Percentiles rank a stretch among this genome's conserved stretches.
These are phyloP conservation scores for Sporophila hypoxantha DNA, from an alignment of 2,113 vertebrate genomes.

Conservation along the genomic window DNA sequence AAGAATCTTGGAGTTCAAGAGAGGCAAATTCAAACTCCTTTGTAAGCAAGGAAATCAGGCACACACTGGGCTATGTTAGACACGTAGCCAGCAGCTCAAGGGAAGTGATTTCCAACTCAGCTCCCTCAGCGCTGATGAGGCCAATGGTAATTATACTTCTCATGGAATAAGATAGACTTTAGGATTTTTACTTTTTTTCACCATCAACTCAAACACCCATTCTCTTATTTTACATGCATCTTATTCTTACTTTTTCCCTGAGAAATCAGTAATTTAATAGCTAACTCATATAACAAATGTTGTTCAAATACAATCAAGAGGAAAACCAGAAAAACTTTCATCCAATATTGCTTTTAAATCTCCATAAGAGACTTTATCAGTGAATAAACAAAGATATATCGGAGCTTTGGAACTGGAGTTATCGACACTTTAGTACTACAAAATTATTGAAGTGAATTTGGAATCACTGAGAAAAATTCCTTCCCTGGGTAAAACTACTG, in stretches of 20 bases:
- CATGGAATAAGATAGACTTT: not conserved
- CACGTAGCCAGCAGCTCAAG: not conserved
- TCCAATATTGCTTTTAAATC: not conserved
- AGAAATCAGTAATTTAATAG: not conserved
- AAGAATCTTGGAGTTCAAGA: not conserved
- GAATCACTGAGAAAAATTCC: not conserved
- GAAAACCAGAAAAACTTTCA: not conserved
- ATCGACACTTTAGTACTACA: not conserved
- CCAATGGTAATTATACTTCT: not conserved
- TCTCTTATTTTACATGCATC: not conserved
- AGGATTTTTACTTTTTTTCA: not conserved
- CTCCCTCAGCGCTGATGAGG: not conserved
- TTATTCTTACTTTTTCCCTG: not conserved
- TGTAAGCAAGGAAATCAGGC: not conserved
- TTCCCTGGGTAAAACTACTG: not conserved
- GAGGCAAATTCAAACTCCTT: not conserved
- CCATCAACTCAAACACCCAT: not conserved
- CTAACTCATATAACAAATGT: not conserved
- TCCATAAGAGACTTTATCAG: not conserved
- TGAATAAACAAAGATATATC: not conserved
- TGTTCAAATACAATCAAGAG: not conserved
- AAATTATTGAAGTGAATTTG: not conserved
- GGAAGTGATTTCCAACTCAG: not conserved
- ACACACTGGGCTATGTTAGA: fast-evolving
- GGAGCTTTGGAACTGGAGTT: not conserved